These are phyloP conservation scores for Lepidurus couesii DNA, from an alignment of 1,140 invertebrate species.

Conservation along the genomic window DNA sequence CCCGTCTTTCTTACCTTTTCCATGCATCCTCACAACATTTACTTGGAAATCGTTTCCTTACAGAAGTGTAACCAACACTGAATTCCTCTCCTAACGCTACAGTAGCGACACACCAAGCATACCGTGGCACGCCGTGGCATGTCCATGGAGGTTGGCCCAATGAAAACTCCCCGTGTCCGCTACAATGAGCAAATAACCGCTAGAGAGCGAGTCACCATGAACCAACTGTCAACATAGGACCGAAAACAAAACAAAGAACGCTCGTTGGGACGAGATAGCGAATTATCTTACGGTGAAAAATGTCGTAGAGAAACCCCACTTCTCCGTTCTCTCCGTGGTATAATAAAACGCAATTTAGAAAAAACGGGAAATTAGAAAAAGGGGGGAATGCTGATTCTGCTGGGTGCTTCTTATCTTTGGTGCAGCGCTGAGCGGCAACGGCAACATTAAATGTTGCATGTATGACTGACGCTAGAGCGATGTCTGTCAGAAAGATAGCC, in stretches of 20 bases:
- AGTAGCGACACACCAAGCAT: no score
- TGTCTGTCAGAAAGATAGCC: background rate
- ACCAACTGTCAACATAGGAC: background rate
- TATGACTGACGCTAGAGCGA: background rate
- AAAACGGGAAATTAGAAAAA: slow-evolving; percentile 15
- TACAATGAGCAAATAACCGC: background rate
- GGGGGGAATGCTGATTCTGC: background rate
- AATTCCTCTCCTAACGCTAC: no score
- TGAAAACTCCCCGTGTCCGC: background rate
- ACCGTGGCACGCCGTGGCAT: background rate
- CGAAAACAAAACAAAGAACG: background rate
- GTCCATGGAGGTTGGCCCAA: background rate
- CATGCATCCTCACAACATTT: no score
- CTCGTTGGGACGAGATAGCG: background rate
- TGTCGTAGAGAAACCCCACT: background rate
- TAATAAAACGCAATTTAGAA: background rate
- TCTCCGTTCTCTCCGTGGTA: background rate
- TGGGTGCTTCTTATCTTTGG: background rate
- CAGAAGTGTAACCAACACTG: no score
- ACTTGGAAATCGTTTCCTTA: no score
- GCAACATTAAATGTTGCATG: slow-evolving; percentile 13
- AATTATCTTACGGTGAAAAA: background rate
- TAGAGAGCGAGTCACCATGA: background rate
- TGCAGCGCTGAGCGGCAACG: background rate
- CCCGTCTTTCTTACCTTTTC: no score